Percentiles rank a stretch among this genome's conserved stretches.
Evolutionary conservation across 1,140 invertebrate species (phyloP).

Genomic region (Spodoptera litura): DNA sequence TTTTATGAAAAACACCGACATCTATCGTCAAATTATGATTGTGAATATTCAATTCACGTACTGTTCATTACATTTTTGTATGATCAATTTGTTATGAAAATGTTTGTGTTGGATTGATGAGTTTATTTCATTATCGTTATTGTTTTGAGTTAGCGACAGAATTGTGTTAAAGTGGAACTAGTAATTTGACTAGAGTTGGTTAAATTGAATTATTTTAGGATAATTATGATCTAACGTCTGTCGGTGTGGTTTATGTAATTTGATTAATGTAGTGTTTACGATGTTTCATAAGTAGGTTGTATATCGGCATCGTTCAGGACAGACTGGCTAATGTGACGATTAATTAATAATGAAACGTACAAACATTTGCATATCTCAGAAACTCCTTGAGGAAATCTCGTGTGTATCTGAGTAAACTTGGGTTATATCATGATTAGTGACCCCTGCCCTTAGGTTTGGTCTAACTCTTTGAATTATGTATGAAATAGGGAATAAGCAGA

Average conservation of each 20-base stretch:
- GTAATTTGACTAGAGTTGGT: not conserved
- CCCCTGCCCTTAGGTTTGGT: not conserved
- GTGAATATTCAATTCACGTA: not conserved
- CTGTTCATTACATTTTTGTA: not conserved
- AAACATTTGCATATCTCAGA: conserved; percentile 29
- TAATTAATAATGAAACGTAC: conserved; percentile 19
- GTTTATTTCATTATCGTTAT: not conserved
- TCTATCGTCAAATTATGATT: not conserved
- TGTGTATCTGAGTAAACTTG: conserved; percentile 8
- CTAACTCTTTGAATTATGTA: conserved; percentile 11
- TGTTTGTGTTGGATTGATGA: not conserved
- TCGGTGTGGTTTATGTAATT: conserved; percentile 9
- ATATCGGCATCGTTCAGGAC: not conserved
- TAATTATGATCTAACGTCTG: conserved; percentile 11
- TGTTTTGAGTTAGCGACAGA: conserved; percentile 2
- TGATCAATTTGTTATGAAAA: conserved; percentile 1
- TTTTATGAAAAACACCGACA: conserved; percentile 11
- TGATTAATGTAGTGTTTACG: not conserved
- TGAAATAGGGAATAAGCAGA: not conserved
- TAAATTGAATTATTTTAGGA: conserved; percentile 14
- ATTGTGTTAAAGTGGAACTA: not conserved
- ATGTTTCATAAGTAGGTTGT: conserved; percentile 19
- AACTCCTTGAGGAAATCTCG: conserved; percentile 19
- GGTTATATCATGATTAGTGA: conserved; percentile 6
- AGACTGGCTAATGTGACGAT: conserved; percentile 4